These are phyloP conservation scores for Palythoa grandiflora DNA, from an alignment of 92 coral and sea anemone genomes.

Conservation along the genomic window DNA sequence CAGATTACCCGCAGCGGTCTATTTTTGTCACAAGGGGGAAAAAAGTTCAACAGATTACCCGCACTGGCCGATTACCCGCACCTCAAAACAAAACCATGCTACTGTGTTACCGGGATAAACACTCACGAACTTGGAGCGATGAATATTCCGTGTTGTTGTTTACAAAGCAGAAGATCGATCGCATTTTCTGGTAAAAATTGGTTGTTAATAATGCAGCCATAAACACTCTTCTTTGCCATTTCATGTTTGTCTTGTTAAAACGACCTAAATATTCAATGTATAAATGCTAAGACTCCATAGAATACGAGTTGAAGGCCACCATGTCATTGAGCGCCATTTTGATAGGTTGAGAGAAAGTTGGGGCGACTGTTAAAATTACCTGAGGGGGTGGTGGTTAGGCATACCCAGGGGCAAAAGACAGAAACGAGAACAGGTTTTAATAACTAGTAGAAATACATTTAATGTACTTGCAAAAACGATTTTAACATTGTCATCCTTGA, in stretches of 20 bases:
- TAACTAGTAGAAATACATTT: conserved; percentile 27
- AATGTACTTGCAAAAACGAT: conserved; percentile 46
- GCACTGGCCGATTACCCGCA: not conserved
- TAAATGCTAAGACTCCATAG: conserved; percentile 39
- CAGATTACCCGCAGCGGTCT: not conserved
- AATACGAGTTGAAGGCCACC: conserved; percentile 35
- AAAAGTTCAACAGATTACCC: not conserved
- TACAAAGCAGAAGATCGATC: conserved; percentile 35
- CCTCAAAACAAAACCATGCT: conserved; percentile 23
- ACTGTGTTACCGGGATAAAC: conserved; percentile 29
- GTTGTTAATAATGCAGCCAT: conserved; percentile 41
- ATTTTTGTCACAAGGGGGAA: not conserved
- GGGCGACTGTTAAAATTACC: conserved; percentile 43
- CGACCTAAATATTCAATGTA: conserved; percentile 42
- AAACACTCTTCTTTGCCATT: conserved; percentile 46
- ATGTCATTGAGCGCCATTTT: conserved; percentile 43
- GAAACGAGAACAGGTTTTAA: conserved; percentile 35
- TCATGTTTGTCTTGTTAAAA: conserved; percentile 25
- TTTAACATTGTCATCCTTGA: conserved; percentile 42
- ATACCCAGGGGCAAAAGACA: conserved; percentile 23
- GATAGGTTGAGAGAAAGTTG: conserved; percentile 50
- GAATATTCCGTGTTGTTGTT: conserved; percentile 31
- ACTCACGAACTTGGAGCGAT: conserved; percentile 50
- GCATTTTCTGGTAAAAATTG: conserved; percentile 41
- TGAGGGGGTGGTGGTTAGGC: conserved; percentile 43